phyloP scores from a whole-genome alignment of 2,113 vertebrate species.

The Antechinus flavipes region DNA sequence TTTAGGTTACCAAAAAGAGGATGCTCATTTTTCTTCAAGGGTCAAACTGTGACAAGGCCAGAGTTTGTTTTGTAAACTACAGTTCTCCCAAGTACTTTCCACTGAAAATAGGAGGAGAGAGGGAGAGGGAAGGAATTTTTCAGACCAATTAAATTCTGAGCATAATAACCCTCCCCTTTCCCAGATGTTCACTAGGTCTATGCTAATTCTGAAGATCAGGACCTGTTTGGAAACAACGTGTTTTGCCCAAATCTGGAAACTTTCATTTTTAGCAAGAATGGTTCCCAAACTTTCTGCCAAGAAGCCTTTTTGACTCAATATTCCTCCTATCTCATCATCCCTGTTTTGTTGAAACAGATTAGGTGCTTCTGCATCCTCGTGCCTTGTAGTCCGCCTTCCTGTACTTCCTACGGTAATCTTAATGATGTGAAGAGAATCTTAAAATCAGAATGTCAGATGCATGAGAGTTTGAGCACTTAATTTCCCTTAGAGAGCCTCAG shows the following conservation, averaged over 20 bases:
- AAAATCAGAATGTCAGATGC: background rate
- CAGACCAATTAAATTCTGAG: fast-evolving
- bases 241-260: constrained; percentile 61
- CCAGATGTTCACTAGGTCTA: background rate
- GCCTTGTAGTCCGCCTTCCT: background rate
- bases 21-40: fast-evolving
- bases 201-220: background rate
- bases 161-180: background rate
- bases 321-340: no score
- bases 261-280: constrained; percentile 48
- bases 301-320: background rate
- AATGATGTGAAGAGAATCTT: background rate
- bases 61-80: background rate
- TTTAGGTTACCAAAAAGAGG: background rate
- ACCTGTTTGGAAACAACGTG: background rate
- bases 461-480: fast-evolving
- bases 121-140: background rate
- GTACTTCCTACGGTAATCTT: no score
- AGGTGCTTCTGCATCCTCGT: background rate
- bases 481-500: background rate
- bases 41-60: background rate
- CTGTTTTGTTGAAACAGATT: background rate
- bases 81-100: background rate
- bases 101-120: background rate
- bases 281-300: constrained; percentile 65